Conservation (phyloP, 2,113 vertebrate species). For the Muntiacus reevesi region DNA sequence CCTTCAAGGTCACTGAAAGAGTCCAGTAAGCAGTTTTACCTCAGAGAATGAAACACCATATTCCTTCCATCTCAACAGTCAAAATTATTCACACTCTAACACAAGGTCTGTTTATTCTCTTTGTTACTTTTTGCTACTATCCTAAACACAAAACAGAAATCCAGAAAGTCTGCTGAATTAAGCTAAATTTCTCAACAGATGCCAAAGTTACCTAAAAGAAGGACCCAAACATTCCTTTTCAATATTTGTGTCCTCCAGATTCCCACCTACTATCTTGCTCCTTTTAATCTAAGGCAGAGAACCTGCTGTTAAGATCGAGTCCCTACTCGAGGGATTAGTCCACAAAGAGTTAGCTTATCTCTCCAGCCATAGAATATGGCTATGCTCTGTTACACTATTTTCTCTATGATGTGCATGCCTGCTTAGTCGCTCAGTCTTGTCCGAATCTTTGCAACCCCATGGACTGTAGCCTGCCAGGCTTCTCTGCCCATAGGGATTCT, state of each 20-base stretch:
- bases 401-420: neutral
- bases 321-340: neutral
- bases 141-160: neutral
- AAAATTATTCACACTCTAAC: neutral
- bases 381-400: neutral
- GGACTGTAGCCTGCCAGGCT: neutral
- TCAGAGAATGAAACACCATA: neutral
- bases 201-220: neutral
- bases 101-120: neutral
- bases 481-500: neutral
- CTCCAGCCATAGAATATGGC: neutral
- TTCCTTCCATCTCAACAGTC: neutral
- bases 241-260: neutral
- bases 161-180: neutral
- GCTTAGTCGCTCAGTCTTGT: neutral
- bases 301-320: neutral
- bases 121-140: neutral
- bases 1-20: neutral
- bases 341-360: neutral
- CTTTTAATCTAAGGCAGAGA: neutral
- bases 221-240: neutral
- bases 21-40: neutral
- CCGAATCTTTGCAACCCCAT: neutral
- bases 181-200: neutral
- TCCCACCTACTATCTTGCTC: neutral